These are phyloP conservation scores for Tringa solitaria DNA, from an alignment of 2,113 vertebrate species.

Conservation along the genomic window DNA sequence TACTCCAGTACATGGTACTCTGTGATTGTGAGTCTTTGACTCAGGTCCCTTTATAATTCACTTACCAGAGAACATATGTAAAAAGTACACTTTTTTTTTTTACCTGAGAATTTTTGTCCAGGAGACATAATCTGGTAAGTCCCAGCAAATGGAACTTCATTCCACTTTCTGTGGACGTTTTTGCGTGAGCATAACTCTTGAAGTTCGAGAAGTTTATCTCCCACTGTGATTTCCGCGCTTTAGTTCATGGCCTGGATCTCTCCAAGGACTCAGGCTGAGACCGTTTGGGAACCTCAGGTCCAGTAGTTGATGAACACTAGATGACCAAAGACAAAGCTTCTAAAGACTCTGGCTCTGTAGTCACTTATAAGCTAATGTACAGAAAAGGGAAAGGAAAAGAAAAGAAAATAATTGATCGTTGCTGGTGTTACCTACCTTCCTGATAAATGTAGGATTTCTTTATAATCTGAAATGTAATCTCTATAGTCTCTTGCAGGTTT, in stretches of 20 bases:
- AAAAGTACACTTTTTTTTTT: not conserved
- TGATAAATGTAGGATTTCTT: not conserved
- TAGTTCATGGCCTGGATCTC: not conserved
- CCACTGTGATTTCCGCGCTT: not conserved
- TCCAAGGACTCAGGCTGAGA: accelerated
- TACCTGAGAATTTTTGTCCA: not conserved
- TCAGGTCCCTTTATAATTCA: not conserved
- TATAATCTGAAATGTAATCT: not conserved
- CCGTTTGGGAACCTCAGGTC: not conserved
- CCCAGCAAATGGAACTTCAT: not conserved
- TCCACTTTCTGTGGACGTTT: not conserved
- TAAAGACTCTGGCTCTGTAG: not conserved
- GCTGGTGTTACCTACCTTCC: not conserved
- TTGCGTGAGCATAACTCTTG: not conserved
- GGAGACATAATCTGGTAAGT: not conserved
- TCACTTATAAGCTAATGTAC: not conserved
- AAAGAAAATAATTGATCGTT: not conserved
- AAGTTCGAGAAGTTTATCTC: not conserved
- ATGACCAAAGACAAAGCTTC: not conserved
- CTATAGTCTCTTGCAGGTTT: not conserved
- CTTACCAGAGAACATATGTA: not conserved
- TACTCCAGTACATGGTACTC: not conserved
- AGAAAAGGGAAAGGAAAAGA: not conserved
- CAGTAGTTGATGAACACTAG: not conserved
- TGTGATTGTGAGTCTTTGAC: not conserved